These are phyloP conservation scores for Carassius auratus DNA, from an alignment of 2,113 vertebrate genomes.

Conservation along the genomic window DNA sequence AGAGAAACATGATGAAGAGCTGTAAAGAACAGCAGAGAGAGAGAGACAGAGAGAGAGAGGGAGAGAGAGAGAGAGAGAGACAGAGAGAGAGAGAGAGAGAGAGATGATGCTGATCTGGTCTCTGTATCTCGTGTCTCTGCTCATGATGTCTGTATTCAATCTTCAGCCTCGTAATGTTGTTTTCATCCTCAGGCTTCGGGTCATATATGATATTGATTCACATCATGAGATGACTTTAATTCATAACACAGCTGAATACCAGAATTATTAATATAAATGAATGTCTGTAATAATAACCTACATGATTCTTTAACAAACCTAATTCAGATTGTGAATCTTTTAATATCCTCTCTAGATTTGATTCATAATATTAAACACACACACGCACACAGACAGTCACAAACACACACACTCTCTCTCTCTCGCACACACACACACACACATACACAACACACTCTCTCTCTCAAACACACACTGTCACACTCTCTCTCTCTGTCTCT, in stretches of 20 bases:
- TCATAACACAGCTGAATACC: not conserved
- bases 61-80: no score
- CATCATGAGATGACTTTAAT: not conserved
- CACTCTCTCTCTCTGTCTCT: no score
- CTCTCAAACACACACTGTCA: no score
- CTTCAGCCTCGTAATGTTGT: not conserved
- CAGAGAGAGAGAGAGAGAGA: no score
- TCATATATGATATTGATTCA: not conserved
- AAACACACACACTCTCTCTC: no score
- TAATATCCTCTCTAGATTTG: slow-evolving; percentile 1
- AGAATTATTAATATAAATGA: not conserved
- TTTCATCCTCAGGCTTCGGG: not conserved
- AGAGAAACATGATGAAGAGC: no score
- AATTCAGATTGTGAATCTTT: slow-evolving; percentile 9
- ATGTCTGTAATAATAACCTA: not conserved
- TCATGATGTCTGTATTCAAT: not conserved
- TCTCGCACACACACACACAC: no score
- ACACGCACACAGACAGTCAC: not conserved
- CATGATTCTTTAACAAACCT: slow-evolving; percentile 1
- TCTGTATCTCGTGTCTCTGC: not conserved
- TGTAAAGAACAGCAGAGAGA: no score
- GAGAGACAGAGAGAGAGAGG: no score
- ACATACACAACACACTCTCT: no score
- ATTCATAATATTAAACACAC: not conserved
- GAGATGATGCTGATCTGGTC: not conserved